Base-by-base conservation (phyloP, 2,888 invertebrate genomes). In the Acanthosepion esculentum region DNA sequence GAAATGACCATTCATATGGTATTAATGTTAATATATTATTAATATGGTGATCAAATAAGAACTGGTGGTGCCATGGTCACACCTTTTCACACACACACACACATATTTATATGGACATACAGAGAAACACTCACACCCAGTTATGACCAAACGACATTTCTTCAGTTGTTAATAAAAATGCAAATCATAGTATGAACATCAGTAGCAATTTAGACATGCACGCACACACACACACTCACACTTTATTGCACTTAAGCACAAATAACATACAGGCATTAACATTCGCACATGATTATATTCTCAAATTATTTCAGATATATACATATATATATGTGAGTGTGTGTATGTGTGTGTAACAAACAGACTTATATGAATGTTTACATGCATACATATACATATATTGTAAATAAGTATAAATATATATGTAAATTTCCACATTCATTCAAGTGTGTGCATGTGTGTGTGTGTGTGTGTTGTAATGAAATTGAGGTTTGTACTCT, bases 331-430 rank as follows among this genome's bases (percentile, higher is more conserved):
- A 29, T 41, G 48, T 33, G 33, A 15, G 48, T 41, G 48, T 78
- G 15, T 78, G 29, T 78, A 15, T 78, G 29, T 78, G 78, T 78
- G n/a, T 78, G n/a, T n/a, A 23, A 78, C 92, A 92, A 29, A 92
- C 48, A 92, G 8, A 15, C 6, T 26, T 50, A 48, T 50, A 92
- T 48, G 50, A 29, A 92, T 50, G 29, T 92, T 48, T 92, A 48
- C 23, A 29, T 92, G 50, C 92, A 92, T 50, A 92, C 92, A 92
- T 41, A 91, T 91, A 91, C 91, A 91, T 92, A 92, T 50, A 48
- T 92, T 78, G 33, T 78, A 92, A 92, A 92, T 48, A 92, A 92
- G 50, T 92, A 92, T 92, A 92, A 48, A 92, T 92, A 92, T 92
- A 92, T 92, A 92, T 48, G 50, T 92, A 48, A 48, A 92, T 92